A percentile compares a stretch with the other conserved stretches of the same genome.
Evolutionary conservation across 2,797 vertebrate genomes (phyloP).

Genomic region (Harpagifer antarcticus): DNA sequence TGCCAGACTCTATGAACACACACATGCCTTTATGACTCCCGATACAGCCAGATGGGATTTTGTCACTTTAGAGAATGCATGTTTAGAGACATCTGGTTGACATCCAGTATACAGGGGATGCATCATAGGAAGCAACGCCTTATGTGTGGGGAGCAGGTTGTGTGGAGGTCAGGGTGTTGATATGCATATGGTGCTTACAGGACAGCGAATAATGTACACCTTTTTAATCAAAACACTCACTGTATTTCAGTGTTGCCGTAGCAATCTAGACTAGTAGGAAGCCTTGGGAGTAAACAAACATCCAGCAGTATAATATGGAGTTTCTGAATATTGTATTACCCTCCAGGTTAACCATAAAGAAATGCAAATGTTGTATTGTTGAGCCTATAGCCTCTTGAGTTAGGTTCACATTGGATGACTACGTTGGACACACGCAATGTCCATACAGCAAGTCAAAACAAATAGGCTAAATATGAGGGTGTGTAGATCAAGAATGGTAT

Average conservation of each 20-base stretch:
- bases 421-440: not conserved
- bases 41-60: constrained; percentile 24
- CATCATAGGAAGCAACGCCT: not conserved
- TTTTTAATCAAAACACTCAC: not conserved
- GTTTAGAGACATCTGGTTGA: not conserved
- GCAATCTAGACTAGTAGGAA: too few relatives aligned
- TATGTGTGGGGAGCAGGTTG: rapidly evolving
- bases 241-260: too few relatives aligned
- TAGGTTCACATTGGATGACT: not conserved
- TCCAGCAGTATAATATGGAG: too few relatives aligned
- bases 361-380: not conserved
- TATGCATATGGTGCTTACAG: not conserved
- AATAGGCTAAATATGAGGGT: not conserved
- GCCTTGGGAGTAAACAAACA: not conserved
- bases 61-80: constrained; percentile 20
- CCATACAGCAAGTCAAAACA: not conserved
- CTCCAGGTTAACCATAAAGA: not conserved
- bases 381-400: not conserved
- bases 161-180: not conserved
- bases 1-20: constrained; percentile 20
- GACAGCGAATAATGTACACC: not conserved
- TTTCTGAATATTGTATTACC: not conserved
- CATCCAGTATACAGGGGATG: not conserved
- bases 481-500: not conserved
- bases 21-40: constrained; percentile 26